Base-by-base conservation (phyloP, 2,113 vertebrate genomes). In the Seriola quinqueradiata region DNA sequence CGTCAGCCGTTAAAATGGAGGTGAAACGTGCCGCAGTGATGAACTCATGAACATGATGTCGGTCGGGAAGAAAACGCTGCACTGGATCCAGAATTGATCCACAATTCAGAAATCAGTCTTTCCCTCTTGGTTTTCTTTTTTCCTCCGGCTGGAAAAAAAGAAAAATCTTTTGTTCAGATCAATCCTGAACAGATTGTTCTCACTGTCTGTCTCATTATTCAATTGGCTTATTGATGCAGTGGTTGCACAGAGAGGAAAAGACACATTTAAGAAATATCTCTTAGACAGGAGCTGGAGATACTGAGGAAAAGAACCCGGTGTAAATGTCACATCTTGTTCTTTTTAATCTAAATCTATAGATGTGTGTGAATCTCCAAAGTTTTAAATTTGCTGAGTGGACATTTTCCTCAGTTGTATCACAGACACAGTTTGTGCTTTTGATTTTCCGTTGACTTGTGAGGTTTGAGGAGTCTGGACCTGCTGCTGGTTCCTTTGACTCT, bases 121-220 rank as follows among this genome's bases (percentile, higher is more conserved):
- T 64, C 38, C 40, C 28, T 66, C 60, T 72, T 25, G 50, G 13
- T 23, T 11, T 23, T 28, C 25, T 28, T 28, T 52, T 60, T 46
- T n/a, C 7, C 46, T 17, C 16, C 38, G 28, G 8, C 65, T 50
- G 2, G 9, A 8, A 52, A 42, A 42, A 42, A 14, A 10, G 25
- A 32, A 34, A 60, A 64, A 23, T 21, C 8, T 1, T 69, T 64
- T 40, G 16, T 44, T 60, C 28, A 10, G n/a, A 70, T 87, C 64
- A 66, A 42, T 70, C 38, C 38, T 28, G 52, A 61, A 48, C 40
- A 67, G 59, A 75, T 72, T 75, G 52, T 67, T 77, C 73, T 73
- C 11, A 1, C 55, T 63, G 23, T 54, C 48, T 25, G 25, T 21
- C 36, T 70, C 40, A 32, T 38, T 60, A 75, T 73, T 58, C 9